Base-by-base conservation (phyloP, 2,797 vertebrate genomes). In the Onychomys leucogaster region DNA sequence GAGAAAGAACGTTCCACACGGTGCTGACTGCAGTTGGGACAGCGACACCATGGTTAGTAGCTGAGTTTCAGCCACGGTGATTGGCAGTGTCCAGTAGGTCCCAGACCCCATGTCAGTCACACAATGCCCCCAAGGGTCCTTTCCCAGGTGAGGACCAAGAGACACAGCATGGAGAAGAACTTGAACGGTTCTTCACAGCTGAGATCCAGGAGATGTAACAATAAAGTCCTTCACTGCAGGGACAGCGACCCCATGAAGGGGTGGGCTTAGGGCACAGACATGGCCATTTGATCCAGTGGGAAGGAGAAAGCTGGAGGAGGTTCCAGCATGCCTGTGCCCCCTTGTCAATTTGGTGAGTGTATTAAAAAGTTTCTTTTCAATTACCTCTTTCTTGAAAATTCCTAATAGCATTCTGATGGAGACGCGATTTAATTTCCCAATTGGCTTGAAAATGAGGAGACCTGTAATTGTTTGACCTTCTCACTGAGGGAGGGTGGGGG, bases 351-450 rank as follows among this genome's bases (percentile, higher is more conserved):
- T 97, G 90, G 96, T 97, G 91, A 98, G 90, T 96, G 98, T 97
- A 98, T 98, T 98, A 98, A 98, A 98, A 98, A 97, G 98, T 98
- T 98, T 98, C 98, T 98, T 98, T 98, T 98, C 98, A 98, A 99
- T 99, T 98, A 98, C 98, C 94, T 97, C 97, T 98, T 98, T 98
- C 97, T 97, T 98, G 97, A 98, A 98, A 98, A 98, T 98, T 95
- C 98, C 98, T 98, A 97, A 98, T 98, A 98, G 98, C 77, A 16
- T 98, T 98, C 98, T 97, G 97, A 98, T 95, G 96, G 97, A 98
- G 98, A 98, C 96, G 69, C 92, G 85, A 97, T 98, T 99, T 99
- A 98, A 99, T 99, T 99, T 99, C 98, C 98, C 98, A 98, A 92
- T 97, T 98, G 98, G 98, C 98, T 98, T 98, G 97, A 97, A 98